These are phyloP conservation scores for Meloidogyne chitwoodi DNA, from an alignment of 1,140 invertebrate species.

Conservation along the genomic window DNA sequence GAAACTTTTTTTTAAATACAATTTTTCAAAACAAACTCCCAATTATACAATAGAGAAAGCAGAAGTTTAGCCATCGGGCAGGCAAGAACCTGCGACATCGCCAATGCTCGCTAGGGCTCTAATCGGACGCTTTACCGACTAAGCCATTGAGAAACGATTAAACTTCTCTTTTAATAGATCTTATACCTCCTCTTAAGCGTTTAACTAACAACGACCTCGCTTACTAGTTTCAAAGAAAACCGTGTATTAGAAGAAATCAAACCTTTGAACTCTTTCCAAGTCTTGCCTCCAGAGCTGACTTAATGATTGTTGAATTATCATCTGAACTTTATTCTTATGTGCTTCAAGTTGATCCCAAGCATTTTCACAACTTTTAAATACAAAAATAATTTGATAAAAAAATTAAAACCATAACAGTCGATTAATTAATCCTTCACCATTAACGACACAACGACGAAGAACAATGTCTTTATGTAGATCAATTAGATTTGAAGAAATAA, in stretches of 20 bases:
- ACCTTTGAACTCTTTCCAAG: constrained; percentile 2
- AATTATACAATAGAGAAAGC: no score
- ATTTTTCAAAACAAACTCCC: no score
- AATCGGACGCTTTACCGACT: no score
- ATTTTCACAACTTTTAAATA: constrained; percentile 27
- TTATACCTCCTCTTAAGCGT: no score
- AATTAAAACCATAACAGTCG: constrained; percentile 34
- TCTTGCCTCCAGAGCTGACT: constrained; percentile 44
- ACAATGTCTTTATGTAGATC: constrained; percentile 56
- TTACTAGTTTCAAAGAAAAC: constrained; percentile 41
- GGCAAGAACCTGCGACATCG: no score
- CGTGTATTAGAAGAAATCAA: not conserved
- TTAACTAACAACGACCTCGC: no score
- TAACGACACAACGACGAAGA: constrained; percentile 43
- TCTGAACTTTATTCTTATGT: constrained; percentile 35
- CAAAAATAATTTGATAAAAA: constrained; percentile 5
- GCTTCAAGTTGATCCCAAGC: constrained; percentile 38
- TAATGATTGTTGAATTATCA: constrained; percentile 33
- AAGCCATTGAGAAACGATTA: no score
- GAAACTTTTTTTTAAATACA: constrained; percentile 3
- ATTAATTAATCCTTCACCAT: constrained; percentile 39
- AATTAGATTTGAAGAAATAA: constrained; percentile 44
- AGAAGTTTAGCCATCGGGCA: no score
- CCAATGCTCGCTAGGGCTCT: no score
- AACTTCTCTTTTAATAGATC: no score